Percentiles rank a stretch among this genome's conserved stretches.
Evolutionary conservation across 2,888 invertebrate genomes (phyloP).

Genomic region (Leptarthrus brevirostris): DNA sequence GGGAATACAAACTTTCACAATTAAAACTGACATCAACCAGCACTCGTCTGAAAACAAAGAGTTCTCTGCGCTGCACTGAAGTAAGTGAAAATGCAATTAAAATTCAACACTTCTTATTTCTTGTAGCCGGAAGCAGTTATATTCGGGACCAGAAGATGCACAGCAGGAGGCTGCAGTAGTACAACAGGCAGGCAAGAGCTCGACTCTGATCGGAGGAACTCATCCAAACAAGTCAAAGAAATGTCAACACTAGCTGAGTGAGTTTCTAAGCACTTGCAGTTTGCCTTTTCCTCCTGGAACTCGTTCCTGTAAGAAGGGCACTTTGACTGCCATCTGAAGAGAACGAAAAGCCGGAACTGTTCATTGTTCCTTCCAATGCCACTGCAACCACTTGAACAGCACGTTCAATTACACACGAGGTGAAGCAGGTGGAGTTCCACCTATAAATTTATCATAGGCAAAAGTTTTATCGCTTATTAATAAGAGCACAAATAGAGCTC

Average conservation of each 20-base stretch:
- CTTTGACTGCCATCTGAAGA: background rate
- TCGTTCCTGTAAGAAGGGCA: background rate
- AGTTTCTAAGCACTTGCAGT: background rate
- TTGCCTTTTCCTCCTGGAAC: constrained; percentile 12
- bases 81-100: constrained; percentile 26
- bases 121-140: too few species aligned
- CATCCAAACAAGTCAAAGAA: constrained; percentile 25
- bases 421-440: too few species aligned
- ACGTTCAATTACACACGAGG: constrained; percentile 34
- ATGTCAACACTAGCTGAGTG: constrained; percentile 27
- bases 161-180: background rate
- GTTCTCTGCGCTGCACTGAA: background rate
- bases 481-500: background rate
- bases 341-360: constrained; percentile 13
- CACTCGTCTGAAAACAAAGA: background rate
- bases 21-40: constrained; percentile 4
- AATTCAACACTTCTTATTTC: constrained; percentile 5
- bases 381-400: background rate
- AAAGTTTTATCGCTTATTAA: constrained; percentile 7
- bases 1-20: constrained; percentile 7
- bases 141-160: background rate
- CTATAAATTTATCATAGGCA: background rate
- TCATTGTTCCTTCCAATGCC: background rate
- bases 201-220: constrained; percentile 28
- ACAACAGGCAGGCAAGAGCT: too few species aligned